Evolutionary conservation across 37 sponge, comb jelly and placozoan species (phyloP), one percentile per base, ranked within the genome.

Genomic region (Petrosia ficiformis): DNA sequence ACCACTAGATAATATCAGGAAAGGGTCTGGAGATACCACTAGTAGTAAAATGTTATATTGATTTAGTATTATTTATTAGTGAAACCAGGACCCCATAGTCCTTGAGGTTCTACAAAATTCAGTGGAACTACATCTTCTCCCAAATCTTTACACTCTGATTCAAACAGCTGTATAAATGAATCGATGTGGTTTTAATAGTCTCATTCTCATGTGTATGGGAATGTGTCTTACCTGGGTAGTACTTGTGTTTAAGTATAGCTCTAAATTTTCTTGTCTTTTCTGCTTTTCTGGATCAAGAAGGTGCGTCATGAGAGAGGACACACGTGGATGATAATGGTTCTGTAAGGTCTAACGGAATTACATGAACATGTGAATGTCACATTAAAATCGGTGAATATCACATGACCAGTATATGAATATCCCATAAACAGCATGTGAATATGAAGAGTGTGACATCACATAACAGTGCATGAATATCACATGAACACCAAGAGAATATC

Each of bases 281-380:
- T 63, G 40, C 28, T 78, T 64, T 0, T 39, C 69, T 6, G 89
- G 91, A 28, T 77, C 48, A 26, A 88, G 56, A 73, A 98, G 64
- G 21, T 39, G 78, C 32, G 35, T 48, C 32, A 91, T 79, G 24
- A 81, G 72, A 57, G 44, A 74, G 29, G 84, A 67, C 41, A 92
- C 90, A 2, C 57, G 75, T 0, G 96, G 96, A 31, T 43, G 41
- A 59, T 93, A 95, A 80, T 98, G 99, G 16, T 57, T 59, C 82
- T 79, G 63, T 64, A 98, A 87, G 24, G 82, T 80, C 97, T 94
- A 70, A 2, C 72, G 36, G n/a, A 37, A 82, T 38, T 8, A 28
- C 6, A 2, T 1, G 58, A 44, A 77, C 34, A 31, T 41, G 24
- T 43, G 33, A 65, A 5, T 42, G 48, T 31, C 19, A 34, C 67